A percentile compares a stretch with the other conserved stretches of the same genome.
phyloP scores from a whole-genome alignment of 1,140 invertebrate species.

The Fopius arisanus region DNA sequence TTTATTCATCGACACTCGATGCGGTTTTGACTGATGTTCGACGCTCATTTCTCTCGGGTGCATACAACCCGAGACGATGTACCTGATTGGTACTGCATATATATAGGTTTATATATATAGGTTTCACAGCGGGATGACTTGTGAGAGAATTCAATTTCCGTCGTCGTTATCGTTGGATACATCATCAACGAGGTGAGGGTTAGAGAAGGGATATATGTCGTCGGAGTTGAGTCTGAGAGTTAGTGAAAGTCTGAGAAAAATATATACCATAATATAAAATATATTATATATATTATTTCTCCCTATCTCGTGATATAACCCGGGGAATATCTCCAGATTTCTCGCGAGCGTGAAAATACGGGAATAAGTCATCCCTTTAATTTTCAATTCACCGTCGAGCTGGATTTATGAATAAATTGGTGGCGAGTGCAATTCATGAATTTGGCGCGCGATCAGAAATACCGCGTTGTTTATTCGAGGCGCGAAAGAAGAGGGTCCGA shows the following conservation, averaged over 20 bases:
- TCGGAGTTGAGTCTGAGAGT: too few relatives aligned
- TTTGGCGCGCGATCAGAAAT: constrained; percentile 10
- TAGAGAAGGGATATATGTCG: too few relatives aligned
- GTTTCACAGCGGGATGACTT: constrained; percentile 56
- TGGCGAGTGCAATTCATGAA: constrained; percentile 7
- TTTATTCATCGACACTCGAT: background rate
- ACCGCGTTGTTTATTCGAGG: background rate
- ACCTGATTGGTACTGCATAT: constrained; percentile 36
- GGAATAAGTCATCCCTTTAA: too few relatives aligned
- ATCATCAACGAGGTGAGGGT: too few relatives aligned
- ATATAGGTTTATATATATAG: constrained; percentile 34
- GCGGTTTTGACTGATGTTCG: background rate
- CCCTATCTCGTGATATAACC: too few relatives aligned
- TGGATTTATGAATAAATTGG: constrained; percentile 9
- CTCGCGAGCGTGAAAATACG: too few relatives aligned
- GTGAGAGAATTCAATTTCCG: constrained; percentile 63
- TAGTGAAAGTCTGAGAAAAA: too few relatives aligned
- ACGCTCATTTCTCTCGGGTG: background rate
- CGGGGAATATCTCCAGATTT: too few relatives aligned
- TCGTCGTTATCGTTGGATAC: constrained; percentile 53
- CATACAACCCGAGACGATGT: background rate
- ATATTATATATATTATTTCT: too few relatives aligned
- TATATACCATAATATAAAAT: too few relatives aligned
- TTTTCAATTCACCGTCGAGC: background rate
- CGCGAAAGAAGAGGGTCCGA: background rate